phyloP scores from a whole-genome alignment of 2,797 vertebrate species.

The Megaceryle alcyon region DNA sequence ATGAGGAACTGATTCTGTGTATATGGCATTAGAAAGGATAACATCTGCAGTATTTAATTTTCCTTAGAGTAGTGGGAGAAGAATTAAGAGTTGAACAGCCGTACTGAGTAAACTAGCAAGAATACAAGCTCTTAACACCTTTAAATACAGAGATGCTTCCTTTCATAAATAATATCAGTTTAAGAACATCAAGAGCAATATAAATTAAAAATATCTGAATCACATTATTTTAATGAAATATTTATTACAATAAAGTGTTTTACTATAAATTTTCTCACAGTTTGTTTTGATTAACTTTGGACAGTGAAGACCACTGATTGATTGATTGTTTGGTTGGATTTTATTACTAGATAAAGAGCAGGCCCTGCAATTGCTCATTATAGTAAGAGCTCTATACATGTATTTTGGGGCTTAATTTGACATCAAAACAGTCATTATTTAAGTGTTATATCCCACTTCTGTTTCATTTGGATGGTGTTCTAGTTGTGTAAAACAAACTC shows the following conservation, averaged over 20 bases:
- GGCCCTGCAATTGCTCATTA: background rate
- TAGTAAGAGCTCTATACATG: background rate
- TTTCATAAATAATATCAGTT: background rate
- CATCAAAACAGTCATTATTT: background rate
- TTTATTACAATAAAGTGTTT: background rate
- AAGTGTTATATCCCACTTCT: background rate
- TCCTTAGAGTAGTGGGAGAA: background rate
- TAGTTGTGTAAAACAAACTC: background rate
- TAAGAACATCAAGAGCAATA: background rate
- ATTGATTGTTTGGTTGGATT: background rate
- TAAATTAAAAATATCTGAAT: background rate
- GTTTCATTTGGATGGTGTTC: background rate
- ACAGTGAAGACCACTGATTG: background rate
- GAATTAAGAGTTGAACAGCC: background rate
- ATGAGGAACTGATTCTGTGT: slow-evolving; percentile 26
- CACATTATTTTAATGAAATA: background rate
- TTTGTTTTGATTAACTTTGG: background rate
- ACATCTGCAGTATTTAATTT: slow-evolving; percentile 23
- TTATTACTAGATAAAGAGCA: background rate
- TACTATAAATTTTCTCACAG: background rate
- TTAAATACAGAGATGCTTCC: background rate
- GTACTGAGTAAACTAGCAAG: background rate
- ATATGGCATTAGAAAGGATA: background rate
- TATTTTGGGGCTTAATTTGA: background rate
- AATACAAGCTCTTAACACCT: background rate